These are phyloP conservation scores for Cistogaster globosa DNA, from an alignment of 2,888 invertebrate genomes.

Conservation along the genomic window DNA sequence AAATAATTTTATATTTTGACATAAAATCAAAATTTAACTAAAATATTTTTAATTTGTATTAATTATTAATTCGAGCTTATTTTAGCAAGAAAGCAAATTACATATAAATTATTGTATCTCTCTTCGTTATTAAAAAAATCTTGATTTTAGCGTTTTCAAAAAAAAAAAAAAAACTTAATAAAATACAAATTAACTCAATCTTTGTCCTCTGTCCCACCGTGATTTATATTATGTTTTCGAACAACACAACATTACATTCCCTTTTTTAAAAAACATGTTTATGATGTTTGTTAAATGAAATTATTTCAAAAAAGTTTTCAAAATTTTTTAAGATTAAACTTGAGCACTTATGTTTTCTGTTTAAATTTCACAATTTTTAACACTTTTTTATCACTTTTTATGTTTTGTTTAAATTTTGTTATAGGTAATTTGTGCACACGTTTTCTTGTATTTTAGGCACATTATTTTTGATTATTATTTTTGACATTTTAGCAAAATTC, in stretches of 20 bases:
- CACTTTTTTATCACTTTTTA: not conserved
- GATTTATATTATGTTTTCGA: not conserved
- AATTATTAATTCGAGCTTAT: too few relatives aligned
- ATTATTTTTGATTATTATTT: slow-evolving; percentile 9
- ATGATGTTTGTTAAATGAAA: not conserved
- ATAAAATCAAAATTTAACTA: too few relatives aligned
- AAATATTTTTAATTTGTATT: too few relatives aligned
- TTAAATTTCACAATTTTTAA: slow-evolving; percentile 8
- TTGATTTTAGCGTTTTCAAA: too few relatives aligned
- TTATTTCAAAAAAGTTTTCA: not conserved
- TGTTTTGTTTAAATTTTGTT: not conserved
- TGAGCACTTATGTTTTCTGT: not conserved
- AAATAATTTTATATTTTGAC: too few relatives aligned
- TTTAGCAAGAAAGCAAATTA: too few relatives aligned
- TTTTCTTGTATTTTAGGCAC: slow-evolving; percentile 4
- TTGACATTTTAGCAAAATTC: slow-evolving; percentile 3
- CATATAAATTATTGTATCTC: too few relatives aligned
- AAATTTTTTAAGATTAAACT: not conserved
- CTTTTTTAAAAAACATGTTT: not conserved
- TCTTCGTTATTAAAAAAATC: too few relatives aligned
- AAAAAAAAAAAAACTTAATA: too few relatives aligned
- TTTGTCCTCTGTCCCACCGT: too few relatives aligned
- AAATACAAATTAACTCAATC: too few relatives aligned
- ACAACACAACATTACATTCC: not conserved
- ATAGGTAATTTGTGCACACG: slow-evolving; percentile 31